Evolutionary conservation across 2,888 invertebrate species (phyloP).

Genomic region (Pheosia tremula): DNA sequence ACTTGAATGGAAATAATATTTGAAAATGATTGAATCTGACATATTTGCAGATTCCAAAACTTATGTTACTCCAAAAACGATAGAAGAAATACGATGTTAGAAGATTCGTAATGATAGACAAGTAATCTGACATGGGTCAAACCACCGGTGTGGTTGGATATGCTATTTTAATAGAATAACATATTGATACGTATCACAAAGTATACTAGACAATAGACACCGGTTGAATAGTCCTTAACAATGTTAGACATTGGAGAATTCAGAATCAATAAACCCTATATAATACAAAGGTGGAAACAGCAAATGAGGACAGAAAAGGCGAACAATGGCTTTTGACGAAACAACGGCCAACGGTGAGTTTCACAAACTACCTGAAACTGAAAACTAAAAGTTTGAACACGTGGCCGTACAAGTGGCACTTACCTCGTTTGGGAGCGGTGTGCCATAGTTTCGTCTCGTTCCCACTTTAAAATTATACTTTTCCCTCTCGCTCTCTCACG

Average conservation of each 20-base stretch:
- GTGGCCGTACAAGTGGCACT: conserved; percentile 76
- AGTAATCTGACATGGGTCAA: neutral
- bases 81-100: too few relatives aligned
- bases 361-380: conserved; percentile 48
- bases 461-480: conserved; percentile 76
- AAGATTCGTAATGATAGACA: neutral
- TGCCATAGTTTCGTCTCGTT: conserved; percentile 78
- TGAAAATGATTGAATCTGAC: too few relatives aligned
- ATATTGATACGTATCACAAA: neutral
- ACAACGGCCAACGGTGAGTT: conserved; percentile 41
- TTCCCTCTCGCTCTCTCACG: conserved; percentile 79
- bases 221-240: neutral
- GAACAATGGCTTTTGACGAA: conserved; percentile 41
- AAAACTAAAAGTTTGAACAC: conserved; percentile 70
- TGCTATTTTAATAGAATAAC: neutral
- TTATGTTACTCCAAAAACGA: too few relatives aligned
- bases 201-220: neutral
- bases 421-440: conserved; percentile 75
- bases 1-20: too few relatives aligned
- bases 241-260: neutral
- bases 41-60: too few relatives aligned
- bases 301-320: conserved; percentile 20
- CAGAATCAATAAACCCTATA: neutral
- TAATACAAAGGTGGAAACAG: neutral
- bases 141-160: neutral